Evolutionary conservation across 1,140 invertebrate genomes (phyloP), one percentile per base, ranked within the genome.

Genomic region (Papilio dardanus): DNA sequence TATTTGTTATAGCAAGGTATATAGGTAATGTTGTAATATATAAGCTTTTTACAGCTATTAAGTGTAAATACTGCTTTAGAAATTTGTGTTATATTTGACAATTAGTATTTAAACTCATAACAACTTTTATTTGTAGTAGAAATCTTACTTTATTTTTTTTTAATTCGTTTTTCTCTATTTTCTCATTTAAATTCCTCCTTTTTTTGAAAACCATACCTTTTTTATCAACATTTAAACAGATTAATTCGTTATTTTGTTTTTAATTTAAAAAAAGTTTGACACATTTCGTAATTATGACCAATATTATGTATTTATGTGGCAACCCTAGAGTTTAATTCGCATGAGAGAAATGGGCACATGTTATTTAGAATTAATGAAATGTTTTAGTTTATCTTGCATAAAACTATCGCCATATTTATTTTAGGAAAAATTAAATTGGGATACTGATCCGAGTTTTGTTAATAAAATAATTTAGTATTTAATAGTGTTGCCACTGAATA

Each of bases 1-100:
- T 69, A 73, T 71, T 80, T 71, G 69, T 54, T 42, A 30, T 83
- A 83, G 77, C 16, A n/a, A 54, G 8, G 14, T 8, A 28, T n/a
- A n/a, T n/a, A n/a, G n/a, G n/a, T 69, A 35, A 19, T 69, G 19
- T 78, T 80, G 74, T 76, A 77, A 77, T 80, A 77, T 76, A 58
- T 54, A 58, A 33, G 68, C 28, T 30, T 54, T 46, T 68, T 68
- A 54, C 33, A 19, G 16, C 7, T 71, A n/a, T n/a, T n/a, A 19
- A 54, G n/a, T 73, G 71, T 73, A 73, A 73, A 73, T 73, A 73
- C 28, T 12, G 21, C 42, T 73, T 50, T 50, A 58, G 8, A 10
- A 33, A 71, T 28, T 73, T 54, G 71, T 16, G 71, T 73, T 73
- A 58, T 30, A 28, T 54, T 71, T 73, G 68, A 71, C 67, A 71